Evolutionary conservation across 2,888 invertebrate species (phyloP).

Genomic region (Notocelia uddmanniana): DNA sequence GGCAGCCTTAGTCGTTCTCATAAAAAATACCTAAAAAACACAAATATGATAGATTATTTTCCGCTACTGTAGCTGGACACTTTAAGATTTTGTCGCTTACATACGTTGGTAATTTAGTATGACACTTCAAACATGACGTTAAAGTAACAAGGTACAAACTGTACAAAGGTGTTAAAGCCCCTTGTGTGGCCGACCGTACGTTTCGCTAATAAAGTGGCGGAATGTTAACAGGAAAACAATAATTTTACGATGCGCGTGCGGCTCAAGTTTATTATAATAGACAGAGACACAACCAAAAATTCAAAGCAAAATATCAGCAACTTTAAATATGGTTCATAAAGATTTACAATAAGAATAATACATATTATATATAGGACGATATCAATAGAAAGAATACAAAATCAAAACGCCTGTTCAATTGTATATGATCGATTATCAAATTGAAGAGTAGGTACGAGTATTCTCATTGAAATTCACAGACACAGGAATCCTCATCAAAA

Average conservation of each 20-base stretch:
- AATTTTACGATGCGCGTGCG: neutral
- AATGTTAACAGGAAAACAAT: neutral
- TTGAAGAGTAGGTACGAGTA: too few relatives aligned
- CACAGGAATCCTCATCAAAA: constrained; percentile 51
- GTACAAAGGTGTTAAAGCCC: too few relatives aligned
- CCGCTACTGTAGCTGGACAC: too few relatives aligned
- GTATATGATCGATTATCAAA: constrained; percentile 32
- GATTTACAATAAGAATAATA: constrained; percentile 8
- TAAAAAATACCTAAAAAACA: too few relatives aligned
- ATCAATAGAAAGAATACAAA: neutral
- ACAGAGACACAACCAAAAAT: too few relatives aligned
- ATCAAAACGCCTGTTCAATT: constrained; percentile 14
- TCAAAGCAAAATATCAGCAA: neutral
- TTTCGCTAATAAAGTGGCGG: neutral
- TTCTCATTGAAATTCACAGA: constrained; percentile 40
- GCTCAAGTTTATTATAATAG: neutral
- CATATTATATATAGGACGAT: neutral
- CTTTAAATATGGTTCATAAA: neutral
- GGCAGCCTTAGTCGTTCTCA: too few relatives aligned
- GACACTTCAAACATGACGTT: too few relatives aligned
- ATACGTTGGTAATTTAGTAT: too few relatives aligned
- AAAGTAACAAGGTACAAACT: too few relatives aligned
- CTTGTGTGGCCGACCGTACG: too few relatives aligned
- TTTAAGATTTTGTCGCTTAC: too few relatives aligned
- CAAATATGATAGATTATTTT: too few relatives aligned